Conservation (phyloP, 2,888 invertebrate species). For the Lordiphosa andalusiaca region DNA sequence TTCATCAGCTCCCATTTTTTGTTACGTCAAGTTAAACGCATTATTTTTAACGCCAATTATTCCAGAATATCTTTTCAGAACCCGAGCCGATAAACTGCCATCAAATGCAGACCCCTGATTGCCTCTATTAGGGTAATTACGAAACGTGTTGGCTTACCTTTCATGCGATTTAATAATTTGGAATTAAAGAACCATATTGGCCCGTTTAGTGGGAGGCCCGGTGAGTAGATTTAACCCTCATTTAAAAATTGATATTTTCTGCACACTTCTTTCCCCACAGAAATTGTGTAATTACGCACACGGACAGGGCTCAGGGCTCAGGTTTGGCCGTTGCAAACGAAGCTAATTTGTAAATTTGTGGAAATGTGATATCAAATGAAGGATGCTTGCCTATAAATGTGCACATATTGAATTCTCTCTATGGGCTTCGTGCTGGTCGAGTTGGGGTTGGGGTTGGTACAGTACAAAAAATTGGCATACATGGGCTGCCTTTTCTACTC, state of each 20-base stretch:
- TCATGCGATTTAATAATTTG: constrained; percentile 42
- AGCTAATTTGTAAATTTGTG: constrained; percentile 20
- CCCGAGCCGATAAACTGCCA: constrained; percentile 58
- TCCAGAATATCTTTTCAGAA: constrained; percentile 7
- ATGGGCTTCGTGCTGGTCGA: neutral
- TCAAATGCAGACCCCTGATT: constrained; percentile 62
- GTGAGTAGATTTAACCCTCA: neutral
- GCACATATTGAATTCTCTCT: constrained; percentile 14
- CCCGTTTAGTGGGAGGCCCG: constrained; percentile 12
- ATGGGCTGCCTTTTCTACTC: too few relatives aligned
- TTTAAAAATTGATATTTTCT: constrained; percentile 1
- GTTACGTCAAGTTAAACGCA: constrained; percentile 56
- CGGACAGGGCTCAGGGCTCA: neutral
- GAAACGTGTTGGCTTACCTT: constrained; percentile 50
- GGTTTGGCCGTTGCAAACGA: constrained; percentile 20
- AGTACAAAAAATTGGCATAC: too few relatives aligned
- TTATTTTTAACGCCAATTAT: constrained; percentile 69
- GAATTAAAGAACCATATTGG: constrained; percentile 13
- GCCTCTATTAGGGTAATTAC: constrained; percentile 65
- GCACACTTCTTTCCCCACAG: neutral
- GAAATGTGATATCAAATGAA: constrained; percentile 3
- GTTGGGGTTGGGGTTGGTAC: too few relatives aligned
- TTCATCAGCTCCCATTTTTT: constrained; percentile 49
- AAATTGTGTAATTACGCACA: constrained; percentile 3
- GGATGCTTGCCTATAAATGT: constrained; percentile 9